A percentile compares a stretch with the other conserved stretches of the same genome.
These are phyloP conservation scores for Drosophila paramelanica DNA, from an alignment of 2,888 invertebrate genomes.

Conservation along the genomic window DNA sequence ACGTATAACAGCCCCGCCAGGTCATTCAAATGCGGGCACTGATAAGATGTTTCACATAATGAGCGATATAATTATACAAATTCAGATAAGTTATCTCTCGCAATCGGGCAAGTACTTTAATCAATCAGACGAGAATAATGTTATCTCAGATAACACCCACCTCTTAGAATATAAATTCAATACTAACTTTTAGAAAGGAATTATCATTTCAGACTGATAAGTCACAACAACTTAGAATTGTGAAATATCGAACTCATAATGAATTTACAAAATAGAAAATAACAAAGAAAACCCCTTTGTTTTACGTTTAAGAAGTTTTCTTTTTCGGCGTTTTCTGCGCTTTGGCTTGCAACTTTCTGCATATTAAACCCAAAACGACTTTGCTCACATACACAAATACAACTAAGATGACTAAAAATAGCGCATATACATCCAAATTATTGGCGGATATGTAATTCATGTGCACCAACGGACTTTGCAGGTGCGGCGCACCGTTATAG, in stretches of 20 bases:
- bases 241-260: background rate
- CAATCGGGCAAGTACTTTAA: background rate
- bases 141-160: background rate
- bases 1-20: too few relatives aligned
- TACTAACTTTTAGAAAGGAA: too few relatives aligned
- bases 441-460: conserved; percentile 85
- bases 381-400: background rate
- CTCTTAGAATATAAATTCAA: too few relatives aligned
- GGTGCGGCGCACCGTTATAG: conserved; percentile 86
- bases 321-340: background rate
- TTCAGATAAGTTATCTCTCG: background rate
- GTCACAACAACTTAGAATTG: too few relatives aligned
- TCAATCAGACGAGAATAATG: background rate
- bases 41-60: too few relatives aligned
- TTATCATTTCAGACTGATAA: background rate
- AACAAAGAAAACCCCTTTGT: background rate
- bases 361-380: conserved; percentile 2
- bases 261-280: background rate
- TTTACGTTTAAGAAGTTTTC: conserved; percentile 1
- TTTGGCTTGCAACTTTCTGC: conserved; percentile 6
- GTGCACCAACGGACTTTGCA: conserved; percentile 86
- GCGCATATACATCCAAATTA: conserved; percentile 85
- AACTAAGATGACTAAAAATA: conserved; percentile 38
- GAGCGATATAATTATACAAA: background rate
- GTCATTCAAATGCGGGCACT: too few relatives aligned